These are phyloP conservation scores for Nebria salina DNA, from an alignment of 2,888 invertebrate species.

Conservation along the genomic window DNA sequence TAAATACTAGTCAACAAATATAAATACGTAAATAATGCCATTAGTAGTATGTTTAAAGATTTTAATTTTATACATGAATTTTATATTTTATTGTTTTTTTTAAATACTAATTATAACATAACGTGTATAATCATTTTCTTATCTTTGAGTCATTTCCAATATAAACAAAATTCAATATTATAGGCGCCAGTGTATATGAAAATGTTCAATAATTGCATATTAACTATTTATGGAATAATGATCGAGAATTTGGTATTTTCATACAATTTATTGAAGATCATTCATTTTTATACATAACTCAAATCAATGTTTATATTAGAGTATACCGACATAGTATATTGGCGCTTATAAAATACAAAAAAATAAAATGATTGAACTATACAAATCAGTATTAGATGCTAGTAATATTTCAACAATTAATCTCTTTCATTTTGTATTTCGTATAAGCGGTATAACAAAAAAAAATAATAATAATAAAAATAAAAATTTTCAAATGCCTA, in stretches of 20 bases:
- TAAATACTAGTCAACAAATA: slow-evolving; percentile 47
- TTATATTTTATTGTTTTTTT: not conserved
- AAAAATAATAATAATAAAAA: not conserved
- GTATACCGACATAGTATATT: not conserved
- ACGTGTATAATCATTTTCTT: not conserved
- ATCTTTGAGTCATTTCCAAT: not conserved
- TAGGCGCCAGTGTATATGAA: not conserved
- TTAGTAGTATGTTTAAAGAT: slow-evolving; percentile 38
- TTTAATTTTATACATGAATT: slow-evolving; percentile 15
- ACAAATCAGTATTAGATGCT: slow-evolving; percentile 41
- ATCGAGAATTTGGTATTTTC: not conserved
- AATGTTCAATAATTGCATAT: not conserved
- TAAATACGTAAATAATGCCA: slow-evolving; percentile 47
- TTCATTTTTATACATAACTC: slow-evolving; percentile 1
- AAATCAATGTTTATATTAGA: not conserved
- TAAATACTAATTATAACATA: not conserved
- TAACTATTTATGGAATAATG: not conserved
- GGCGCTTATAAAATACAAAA: slow-evolving; percentile 32
- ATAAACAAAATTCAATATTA: slow-evolving; percentile 1
- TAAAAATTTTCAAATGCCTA: slow-evolving; percentile 7
- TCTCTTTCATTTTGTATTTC: slow-evolving; percentile 1
- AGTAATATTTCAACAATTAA: slow-evolving; percentile 22
- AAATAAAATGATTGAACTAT: slow-evolving; percentile 7
- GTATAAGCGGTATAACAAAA: slow-evolving; percentile 17
- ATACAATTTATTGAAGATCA: not conserved